phyloP scores from a whole-genome alignment of 2,113 vertebrate genomes.

The Mixornis gularis region DNA sequence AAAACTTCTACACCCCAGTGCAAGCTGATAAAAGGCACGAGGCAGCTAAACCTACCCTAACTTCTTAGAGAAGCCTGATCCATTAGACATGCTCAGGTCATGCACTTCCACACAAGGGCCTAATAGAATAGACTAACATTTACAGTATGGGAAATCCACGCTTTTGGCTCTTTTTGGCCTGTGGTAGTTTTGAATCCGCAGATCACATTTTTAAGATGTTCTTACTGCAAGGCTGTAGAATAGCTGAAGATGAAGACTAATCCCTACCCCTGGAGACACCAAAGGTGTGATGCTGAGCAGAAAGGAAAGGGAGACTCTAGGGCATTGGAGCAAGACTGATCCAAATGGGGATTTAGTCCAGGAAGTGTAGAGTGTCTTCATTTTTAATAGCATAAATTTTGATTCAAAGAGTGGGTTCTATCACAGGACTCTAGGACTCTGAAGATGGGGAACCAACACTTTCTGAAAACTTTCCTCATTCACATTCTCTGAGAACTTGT shows the following conservation, averaged over 20 bases:
- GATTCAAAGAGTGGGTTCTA: neutral
- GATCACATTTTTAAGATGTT: neutral
- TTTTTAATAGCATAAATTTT: neutral
- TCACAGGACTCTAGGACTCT: neutral
- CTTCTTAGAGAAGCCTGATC: neutral
- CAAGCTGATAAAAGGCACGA: neutral
- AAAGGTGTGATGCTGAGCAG: neutral
- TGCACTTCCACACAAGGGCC: neutral
- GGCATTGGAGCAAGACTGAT: neutral
- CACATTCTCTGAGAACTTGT: neutral
- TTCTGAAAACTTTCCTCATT: neutral
- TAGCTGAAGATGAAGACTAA: neutral
- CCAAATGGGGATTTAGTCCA: neutral
- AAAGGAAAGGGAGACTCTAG: neutral
- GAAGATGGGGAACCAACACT: neutral
- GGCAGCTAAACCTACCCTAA: neutral
- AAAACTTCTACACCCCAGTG: neutral
- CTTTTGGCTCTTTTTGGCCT: neutral
- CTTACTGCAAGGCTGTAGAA: neutral
- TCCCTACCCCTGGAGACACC: neutral
- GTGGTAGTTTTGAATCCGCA: neutral
- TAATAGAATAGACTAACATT: neutral
- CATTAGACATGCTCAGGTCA: neutral
- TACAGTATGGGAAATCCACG: neutral
- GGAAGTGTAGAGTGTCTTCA: neutral